These are phyloP conservation scores for Leucozona laternaria DNA, from an alignment of 2,888 invertebrate genomes.

Conservation along the genomic window DNA sequence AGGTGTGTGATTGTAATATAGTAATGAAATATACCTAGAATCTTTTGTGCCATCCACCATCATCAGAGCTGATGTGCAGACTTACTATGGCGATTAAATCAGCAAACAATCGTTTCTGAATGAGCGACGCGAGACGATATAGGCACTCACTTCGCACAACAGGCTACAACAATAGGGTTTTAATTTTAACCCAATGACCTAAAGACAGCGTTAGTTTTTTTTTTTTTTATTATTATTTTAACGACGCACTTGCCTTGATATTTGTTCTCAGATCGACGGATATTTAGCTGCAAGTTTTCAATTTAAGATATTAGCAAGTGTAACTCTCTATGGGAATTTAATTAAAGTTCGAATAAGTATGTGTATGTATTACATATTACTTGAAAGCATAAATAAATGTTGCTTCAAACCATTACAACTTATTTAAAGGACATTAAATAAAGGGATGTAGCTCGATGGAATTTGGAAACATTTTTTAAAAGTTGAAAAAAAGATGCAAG, in stretches of 20 bases:
- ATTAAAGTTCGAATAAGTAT: too few relatives aligned
- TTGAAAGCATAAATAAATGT: too few relatives aligned
- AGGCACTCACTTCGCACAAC: conserved; percentile 13
- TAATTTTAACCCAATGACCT: conserved; percentile 59
- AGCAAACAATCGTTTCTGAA: conserved; percentile 11
- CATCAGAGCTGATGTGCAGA: conserved; percentile 16
- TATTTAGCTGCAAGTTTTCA: too few relatives aligned
- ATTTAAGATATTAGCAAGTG: too few relatives aligned
- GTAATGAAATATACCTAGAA: conserved; percentile 45
- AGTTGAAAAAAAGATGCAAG: too few relatives aligned
- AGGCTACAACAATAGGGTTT: conserved; percentile 43
- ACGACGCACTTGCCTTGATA: conserved; percentile 46
- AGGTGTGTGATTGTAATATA: conserved; percentile 41
- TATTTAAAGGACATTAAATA: too few relatives aligned
- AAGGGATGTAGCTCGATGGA: too few relatives aligned
- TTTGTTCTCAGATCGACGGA: neutral
- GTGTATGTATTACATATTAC: too few relatives aligned
- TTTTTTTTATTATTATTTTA: conserved; percentile 27
- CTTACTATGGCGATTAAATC: conserved; percentile 42
- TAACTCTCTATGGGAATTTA: too few relatives aligned
- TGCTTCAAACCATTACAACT: too few relatives aligned
- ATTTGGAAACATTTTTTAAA: too few relatives aligned
- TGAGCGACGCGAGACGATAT: conserved; percentile 10
- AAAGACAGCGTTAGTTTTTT: neutral
- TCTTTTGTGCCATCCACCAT: neutral